phyloP scores from a whole-genome alignment of 2,888 invertebrate species.

The Zonitis immaculata region DNA sequence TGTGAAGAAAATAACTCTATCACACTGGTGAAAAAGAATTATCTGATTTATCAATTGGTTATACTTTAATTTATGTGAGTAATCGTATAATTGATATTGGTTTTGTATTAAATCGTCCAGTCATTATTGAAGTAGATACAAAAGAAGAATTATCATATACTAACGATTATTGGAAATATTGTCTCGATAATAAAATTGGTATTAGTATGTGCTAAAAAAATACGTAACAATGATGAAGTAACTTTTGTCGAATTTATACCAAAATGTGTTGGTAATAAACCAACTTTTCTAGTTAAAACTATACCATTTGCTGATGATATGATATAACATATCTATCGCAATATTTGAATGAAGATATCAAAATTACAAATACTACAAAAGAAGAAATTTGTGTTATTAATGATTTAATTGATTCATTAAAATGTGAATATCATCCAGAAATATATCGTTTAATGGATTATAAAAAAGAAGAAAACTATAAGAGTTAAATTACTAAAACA shows the following conservation, averaged over 20 bases:
- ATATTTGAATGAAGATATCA: background rate
- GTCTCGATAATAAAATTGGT: conserved; percentile 34
- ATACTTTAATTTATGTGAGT: conserved; percentile 29
- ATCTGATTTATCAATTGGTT: conserved; percentile 29
- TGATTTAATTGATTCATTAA: conserved; percentile 27
- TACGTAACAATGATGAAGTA: conserved; percentile 22
- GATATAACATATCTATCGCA: conserved; percentile 21
- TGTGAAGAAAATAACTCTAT: conserved; percentile 16
- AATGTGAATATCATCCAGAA: conserved; percentile 29
- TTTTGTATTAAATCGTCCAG: conserved; percentile 21
- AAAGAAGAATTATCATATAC: conserved; percentile 30
- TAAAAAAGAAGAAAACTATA: conserved; percentile 27
- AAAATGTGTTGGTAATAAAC: conserved; percentile 17
- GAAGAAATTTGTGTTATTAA: conserved; percentile 17
- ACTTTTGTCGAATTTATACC: conserved; percentile 31
- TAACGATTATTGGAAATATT: conserved; percentile 37
- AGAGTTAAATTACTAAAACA: conserved; percentile 31
- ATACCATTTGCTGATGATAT: conserved; percentile 29
- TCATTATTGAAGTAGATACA: conserved; percentile 26
- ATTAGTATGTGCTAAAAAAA: conserved; percentile 34
- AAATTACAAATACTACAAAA: conserved; percentile 5
- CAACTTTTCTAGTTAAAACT: conserved; percentile 24
- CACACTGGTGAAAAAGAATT: background rate
- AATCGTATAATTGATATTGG: conserved; percentile 28
- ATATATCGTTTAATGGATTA: conserved; percentile 26